Evolutionary conservation across 2,888 invertebrate species (phyloP), one percentile per base, ranked within the genome.

Genomic region (Beris morrisii): DNA sequence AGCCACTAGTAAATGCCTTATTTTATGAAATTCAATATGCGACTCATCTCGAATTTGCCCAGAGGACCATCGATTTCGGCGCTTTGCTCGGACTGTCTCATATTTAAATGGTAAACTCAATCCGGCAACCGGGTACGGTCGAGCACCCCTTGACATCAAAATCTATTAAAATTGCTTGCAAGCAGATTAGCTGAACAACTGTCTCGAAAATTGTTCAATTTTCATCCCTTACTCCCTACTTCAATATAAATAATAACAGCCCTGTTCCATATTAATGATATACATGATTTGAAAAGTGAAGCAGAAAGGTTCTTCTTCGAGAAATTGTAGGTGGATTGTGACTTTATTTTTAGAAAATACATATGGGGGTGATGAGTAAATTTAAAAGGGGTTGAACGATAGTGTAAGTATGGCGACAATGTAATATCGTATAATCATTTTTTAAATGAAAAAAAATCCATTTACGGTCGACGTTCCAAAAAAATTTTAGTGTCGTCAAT

Each of bases 1-100:
- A 50, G 43, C 52, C 50, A 61, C 61, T 32, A 32, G 50, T 61
- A 61, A 61, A 50, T 61, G 32, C 61, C 44, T 61, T 30, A 50
- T 61, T 46, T 61, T 61, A 61, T 61, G 61, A 61, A 61, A 61
- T 61, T 61, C 52, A 61, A 61, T 61, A 61, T 61, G 61, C 61
- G 52, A 52, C 50, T 61, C 52, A 61, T 61, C 50, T 52, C 12
- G 30, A 22, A 61, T 61, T 61, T 61, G 61, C 61, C 38, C 15
- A 61, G 12, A 13, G 50, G 48, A 52, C 52, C 52, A 43, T 38
- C 38, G 38, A 38, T 22, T 22, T 22, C 22, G 22, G 22, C 22
- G 22, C 22, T 22, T 22, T 22, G 22, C 15, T 48, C 46, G 32
- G 32, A 59, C n/a, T 59, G 59, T 59, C 59, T 32, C 58, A 46